Evolutionary conservation across 2,888 invertebrate species (phyloP), one percentile per base, ranked within the genome.

Genomic region (Drosophila mercatorum): DNA sequence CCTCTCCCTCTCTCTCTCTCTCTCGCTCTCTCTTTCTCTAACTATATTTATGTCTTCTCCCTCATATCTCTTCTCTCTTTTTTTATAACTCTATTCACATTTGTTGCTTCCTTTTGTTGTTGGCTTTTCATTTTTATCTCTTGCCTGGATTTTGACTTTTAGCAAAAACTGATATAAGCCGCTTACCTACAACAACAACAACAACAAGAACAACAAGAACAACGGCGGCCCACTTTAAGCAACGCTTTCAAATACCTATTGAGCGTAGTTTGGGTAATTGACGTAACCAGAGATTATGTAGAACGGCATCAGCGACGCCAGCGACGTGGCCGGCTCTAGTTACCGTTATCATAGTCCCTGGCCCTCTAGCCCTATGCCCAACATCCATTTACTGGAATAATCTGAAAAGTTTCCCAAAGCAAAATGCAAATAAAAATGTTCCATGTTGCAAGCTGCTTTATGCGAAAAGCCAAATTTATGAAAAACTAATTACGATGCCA

Each of bases 241-340:
- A 44, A 41, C 69, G 60, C 72, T 71, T 56, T 69, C 57, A 55
- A 87, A 74, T 69, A 71, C 64, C 77, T 75, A 68, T 82, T 76
- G 64, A 67, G 73, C 70, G 75, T 73, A 85, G 88, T 76, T 77
- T 88, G 90, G 83, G 87, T 87, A 87, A 87, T 88, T 87, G 90
- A 82, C 86, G 88, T 79, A 81, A 75, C 78, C 71, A 67, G 68
- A 81, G 87, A 89, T 87, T 87, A 89, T 75, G 81, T 75, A 76
- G 73, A 60, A 28, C 38, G 52, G 14, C 58, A n/a, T 53, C 53
- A 14, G 10, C 66, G 60, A 44, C 66, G 55, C 28, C 8, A 34
- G 31, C 7, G 17, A 17, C 49, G 46, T 41, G 40, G 36, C 14
- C 72, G 31, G 28, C 31, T 10, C 17, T 5, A 22, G 22, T 22